Evolutionary conservation across 2,888 invertebrate species (phyloP).

Genomic region (Taphrorychus bicolor): DNA sequence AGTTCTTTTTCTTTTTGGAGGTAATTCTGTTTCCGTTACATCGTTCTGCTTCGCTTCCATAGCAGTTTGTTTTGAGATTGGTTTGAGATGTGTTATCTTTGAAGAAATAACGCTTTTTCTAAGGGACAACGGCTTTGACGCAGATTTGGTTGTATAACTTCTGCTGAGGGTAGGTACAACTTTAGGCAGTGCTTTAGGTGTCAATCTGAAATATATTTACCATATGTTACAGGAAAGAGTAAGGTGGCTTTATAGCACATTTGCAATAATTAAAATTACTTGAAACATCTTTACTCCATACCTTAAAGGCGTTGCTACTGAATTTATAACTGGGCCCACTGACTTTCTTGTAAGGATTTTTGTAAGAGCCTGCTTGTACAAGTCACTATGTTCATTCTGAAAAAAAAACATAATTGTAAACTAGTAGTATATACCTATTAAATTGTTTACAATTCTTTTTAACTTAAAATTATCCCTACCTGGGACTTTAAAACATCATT

Average conservation of each 20-base stretch:
- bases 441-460: neutral
- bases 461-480: neutral
- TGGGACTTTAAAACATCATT: conserved; percentile 32
- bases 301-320: neutral
- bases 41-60: too few species aligned
- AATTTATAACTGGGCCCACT: neutral
- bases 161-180: neutral
- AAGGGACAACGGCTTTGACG: neutral
- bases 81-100: too few species aligned
- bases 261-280: neutral
- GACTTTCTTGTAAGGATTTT: neutral
- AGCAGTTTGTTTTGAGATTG: too few species aligned
- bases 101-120: neutral
- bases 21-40: too few species aligned
- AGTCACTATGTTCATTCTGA: conserved; percentile 11
- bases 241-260: too few species aligned
- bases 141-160: neutral
- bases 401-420: too few species aligned
- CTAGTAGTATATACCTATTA: too few species aligned
- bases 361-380: neutral
- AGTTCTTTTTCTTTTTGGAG: too few species aligned
- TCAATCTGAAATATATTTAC: neutral
- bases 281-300: neutral
- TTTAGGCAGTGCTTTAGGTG: neutral
- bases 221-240: too few species aligned